phyloP scores from a whole-genome alignment of 2,113 vertebrate genomes.

The Cyprinodon brontotheroides region DNA sequence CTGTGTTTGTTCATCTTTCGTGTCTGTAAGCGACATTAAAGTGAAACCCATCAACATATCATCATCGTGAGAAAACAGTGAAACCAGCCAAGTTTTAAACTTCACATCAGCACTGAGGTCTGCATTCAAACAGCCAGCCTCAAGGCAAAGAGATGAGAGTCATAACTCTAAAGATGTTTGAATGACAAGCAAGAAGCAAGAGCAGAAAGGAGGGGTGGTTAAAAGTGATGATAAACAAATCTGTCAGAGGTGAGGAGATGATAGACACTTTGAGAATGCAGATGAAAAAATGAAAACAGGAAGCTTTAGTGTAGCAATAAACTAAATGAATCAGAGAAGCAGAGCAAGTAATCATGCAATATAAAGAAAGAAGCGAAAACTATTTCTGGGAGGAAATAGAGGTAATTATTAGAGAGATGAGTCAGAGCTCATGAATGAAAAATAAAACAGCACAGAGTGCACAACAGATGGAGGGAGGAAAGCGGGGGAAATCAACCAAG shows the following conservation, averaged over 20 bases:
- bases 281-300: slow-evolving; percentile 22
- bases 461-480: slow-evolving; percentile 61
- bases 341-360: slow-evolving; percentile 31
- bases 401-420: slow-evolving; percentile 62
- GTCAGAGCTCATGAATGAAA: slow-evolving; percentile 64
- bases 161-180: slow-evolving; percentile 18
- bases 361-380: slow-evolving; percentile 42
- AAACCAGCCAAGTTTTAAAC: slow-evolving; percentile 16
- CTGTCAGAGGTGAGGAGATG: slow-evolving; percentile 22
- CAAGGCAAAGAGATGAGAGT: slow-evolving; percentile 25
- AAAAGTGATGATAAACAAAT: slow-evolving; percentile 30
- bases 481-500: slow-evolving; percentile 51
- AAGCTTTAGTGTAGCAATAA: slow-evolving; percentile 39
- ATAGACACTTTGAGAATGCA: slow-evolving; percentile 31
- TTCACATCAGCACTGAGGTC: not conserved
- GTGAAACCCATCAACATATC: not conserved
- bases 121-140: slow-evolving; percentile 26
- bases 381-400: slow-evolving; percentile 49
- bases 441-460: slow-evolving; percentile 44
- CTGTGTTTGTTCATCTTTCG: not conserved
- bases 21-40: not conserved
- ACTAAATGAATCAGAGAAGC: slow-evolving; percentile 38
- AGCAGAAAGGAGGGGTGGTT: slow-evolving; percentile 4
- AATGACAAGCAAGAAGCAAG: slow-evolving; percentile 26
- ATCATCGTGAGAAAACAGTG: slow-evolving; percentile 1